Evolutionary conservation across 2,797 vertebrate species (phyloP).

Genomic region (Malurus splendens): DNA sequence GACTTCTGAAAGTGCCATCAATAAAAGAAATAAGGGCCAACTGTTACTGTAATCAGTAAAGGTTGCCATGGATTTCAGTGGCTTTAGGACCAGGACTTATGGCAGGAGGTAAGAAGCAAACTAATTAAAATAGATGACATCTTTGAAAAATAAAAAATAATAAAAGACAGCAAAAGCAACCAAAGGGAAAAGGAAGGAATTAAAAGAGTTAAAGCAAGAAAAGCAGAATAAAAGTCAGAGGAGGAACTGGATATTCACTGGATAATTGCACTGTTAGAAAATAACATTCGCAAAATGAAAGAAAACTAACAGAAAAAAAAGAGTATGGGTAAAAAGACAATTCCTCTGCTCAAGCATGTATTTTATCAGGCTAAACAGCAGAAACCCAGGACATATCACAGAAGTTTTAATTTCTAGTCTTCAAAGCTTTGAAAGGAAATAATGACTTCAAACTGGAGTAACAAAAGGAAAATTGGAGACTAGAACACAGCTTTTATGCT

Average conservation of each 20-base stretch:
- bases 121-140: background rate
- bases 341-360: background rate
- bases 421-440: background rate
- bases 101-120: background rate
- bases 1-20: constrained; percentile 24
- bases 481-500: background rate
- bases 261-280: background rate
- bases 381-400: background rate
- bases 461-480: background rate
- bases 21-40: constrained; percentile 28
- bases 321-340: background rate
- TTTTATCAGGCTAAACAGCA: background rate
- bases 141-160: background rate
- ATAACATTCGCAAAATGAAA: background rate
- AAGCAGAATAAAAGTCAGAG: background rate
- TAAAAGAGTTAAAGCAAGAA: background rate
- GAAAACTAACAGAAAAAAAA: background rate
- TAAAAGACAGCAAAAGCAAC: background rate
- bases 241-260: background rate
- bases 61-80: background rate
- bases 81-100: background rate
- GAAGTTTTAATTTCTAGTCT: background rate
- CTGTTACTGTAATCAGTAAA: background rate
- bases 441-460: background rate
- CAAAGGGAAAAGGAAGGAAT: background rate